Evolutionary conservation across 2,113 vertebrate genomes (phyloP), one percentile per base, ranked within the genome.

Genomic region (Aythya baeri): DNA sequence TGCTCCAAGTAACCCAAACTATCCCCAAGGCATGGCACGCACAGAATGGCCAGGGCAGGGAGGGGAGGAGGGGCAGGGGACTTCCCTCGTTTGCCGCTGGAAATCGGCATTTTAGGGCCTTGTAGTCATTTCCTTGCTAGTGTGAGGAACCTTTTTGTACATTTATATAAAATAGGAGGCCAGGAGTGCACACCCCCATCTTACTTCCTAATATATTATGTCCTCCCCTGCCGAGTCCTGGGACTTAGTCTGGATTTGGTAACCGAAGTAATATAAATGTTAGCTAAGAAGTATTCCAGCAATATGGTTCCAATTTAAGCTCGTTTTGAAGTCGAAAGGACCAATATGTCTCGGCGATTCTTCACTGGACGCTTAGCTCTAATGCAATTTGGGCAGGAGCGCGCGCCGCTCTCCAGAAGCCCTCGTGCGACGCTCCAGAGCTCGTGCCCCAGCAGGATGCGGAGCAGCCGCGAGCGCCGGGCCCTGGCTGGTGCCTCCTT

Each of bases 271-370:
- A 98, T 98, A 98, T 97, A 98, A 98, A 98, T 97, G 97, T 98
- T 98, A 98, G 97, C 98, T 98, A 98, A 98, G 97, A 98, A 98
- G 97, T 92, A 97, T 98, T 97, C 97, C 95, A 93, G 97, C 97
- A 98, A 98, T 98, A 97, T 98, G 98, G 98, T 98, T 98, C 98
- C 98, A 98, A 98, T 99, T 99, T 98, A 98, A 92, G 84, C 93
- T 97, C 94, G 97, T 98, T 98, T 98, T 98, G 98, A 98, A 98
- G 98, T 98, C 97, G 94, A 97, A 97, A 98, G 97, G 96, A 97
- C 98, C 98, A 97, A 98, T 98, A 98, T 97, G 98, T 98, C 98
- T 98, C 97, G 66, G 95, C 91, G 97, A 98, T 97, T 97, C 98
- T 97, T 96, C 97, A 86, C 94, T 97, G 97, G 97, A 97, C 94